phyloP scores from a whole-genome alignment of 2,797 vertebrate species.

The Botia kubotai region DNA sequence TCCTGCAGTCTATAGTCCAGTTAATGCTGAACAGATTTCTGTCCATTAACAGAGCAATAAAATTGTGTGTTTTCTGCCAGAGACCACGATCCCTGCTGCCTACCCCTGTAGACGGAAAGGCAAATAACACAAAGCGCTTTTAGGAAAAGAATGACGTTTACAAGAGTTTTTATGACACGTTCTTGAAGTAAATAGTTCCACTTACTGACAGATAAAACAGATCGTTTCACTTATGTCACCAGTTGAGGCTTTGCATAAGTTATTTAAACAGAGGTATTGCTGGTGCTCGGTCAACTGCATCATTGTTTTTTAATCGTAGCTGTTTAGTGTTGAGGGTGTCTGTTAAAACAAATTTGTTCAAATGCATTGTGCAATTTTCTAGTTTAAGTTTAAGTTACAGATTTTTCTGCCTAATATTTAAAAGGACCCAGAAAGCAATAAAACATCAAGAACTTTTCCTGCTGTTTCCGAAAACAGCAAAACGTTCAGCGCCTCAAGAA shows the following conservation, averaged over 20 bases:
- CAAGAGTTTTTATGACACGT: neutral
- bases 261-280: no score
- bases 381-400: no score
- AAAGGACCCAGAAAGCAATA: neutral
- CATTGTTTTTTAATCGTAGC: neutral
- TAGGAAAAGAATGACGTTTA: slow-evolving; percentile 16
- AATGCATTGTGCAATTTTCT: neutral
- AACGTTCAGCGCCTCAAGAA: no score
- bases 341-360: neutral
- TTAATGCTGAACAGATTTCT: slow-evolving; percentile 59
- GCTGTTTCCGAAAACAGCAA: no score
- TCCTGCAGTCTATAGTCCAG: neutral
- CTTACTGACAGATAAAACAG: neutral
- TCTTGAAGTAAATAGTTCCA: neutral
- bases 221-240: neutral
- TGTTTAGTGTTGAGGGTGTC: neutral
- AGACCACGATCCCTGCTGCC: neutral
- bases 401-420: neutral
- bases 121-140: slow-evolving; percentile 2
- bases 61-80: slow-evolving; percentile 43
- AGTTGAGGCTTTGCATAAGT: neutral
- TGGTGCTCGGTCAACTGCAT: neutral
- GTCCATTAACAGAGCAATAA: slow-evolving; percentile 45
- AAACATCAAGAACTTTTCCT: neutral
- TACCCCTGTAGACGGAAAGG: slow-evolving; percentile 14